Evolutionary conservation across 1,140 invertebrate genomes (phyloP).

Genomic region (Pectinophora gossypiella): DNA sequence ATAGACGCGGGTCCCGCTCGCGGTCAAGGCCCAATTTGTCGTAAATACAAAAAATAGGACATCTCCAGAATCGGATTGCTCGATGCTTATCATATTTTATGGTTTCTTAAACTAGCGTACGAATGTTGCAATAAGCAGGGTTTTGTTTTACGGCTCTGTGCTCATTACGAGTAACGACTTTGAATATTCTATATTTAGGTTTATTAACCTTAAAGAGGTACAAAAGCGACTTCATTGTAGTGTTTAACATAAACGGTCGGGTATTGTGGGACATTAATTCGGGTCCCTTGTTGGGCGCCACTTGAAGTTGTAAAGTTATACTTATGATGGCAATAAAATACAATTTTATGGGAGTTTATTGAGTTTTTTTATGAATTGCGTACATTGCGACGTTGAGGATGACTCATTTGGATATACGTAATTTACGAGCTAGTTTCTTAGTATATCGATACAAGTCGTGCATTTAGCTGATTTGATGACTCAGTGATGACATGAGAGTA

Average conservation of each 20-base stretch:
- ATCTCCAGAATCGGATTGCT: slow-evolving; percentile 50
- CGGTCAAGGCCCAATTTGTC: slow-evolving; percentile 55
- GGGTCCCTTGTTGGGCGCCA: not conserved
- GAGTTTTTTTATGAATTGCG: too few relatives aligned
- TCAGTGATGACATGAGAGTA: too few relatives aligned
- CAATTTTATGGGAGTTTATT: not conserved
- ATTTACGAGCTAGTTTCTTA: too few relatives aligned
- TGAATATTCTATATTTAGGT: slow-evolving; percentile 1
- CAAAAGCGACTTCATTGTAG: not conserved
- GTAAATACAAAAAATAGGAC: slow-evolving; percentile 65
- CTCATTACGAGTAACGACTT: slow-evolving; percentile 1
- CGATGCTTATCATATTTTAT: slow-evolving; percentile 68
- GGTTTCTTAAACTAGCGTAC: slow-evolving; percentile 48
- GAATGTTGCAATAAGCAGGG: slow-evolving; percentile 46
- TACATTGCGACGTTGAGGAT: too few relatives aligned
- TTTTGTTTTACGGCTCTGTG: slow-evolving; percentile 25
- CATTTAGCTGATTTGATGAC: too few relatives aligned
- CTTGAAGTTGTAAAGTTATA: not conserved
- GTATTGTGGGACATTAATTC: not conserved
- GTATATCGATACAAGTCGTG: too few relatives aligned
- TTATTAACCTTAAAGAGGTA: slow-evolving; percentile 1
- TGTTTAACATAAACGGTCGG: not conserved
- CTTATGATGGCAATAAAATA: not conserved
- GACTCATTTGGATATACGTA: too few relatives aligned
- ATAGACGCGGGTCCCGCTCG: slow-evolving; percentile 20